phyloP scores from a whole-genome alignment of 2,797 vertebrate genomes.

The Artibeus lituratus region DNA sequence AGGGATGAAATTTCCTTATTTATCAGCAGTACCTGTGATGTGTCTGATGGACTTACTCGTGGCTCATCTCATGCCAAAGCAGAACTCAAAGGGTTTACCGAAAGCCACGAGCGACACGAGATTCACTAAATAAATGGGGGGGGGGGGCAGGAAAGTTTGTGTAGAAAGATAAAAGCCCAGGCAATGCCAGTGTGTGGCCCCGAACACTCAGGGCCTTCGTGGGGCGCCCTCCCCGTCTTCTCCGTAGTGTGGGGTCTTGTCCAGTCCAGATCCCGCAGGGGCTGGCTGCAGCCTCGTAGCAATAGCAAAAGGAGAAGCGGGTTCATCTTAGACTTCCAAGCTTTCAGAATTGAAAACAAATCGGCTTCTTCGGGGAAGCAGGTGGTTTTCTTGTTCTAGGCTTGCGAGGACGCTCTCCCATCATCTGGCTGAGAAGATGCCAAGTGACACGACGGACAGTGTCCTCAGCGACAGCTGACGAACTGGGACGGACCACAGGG shows the following conservation, averaged over 20 bases:
- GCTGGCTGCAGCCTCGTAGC: not conserved
- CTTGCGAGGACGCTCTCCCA: not conserved
- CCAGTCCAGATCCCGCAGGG: not conserved
- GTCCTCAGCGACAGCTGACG: not conserved
- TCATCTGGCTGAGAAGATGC: not conserved
- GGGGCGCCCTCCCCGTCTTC: not conserved
- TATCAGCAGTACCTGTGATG: not conserved
- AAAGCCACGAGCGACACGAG: not conserved
- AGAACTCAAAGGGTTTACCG: not conserved
- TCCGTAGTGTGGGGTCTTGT: not conserved
- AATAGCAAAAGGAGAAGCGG: not conserved
- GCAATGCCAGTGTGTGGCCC: not conserved
- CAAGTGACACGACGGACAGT: not conserved
- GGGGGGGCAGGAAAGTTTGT: not conserved
- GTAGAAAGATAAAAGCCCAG: not conserved
- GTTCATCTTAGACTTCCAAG: not conserved
- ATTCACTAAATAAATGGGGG: not conserved
- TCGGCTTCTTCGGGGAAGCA: not conserved
- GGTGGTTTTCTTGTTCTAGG: not conserved
- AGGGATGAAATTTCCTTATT: not conserved
- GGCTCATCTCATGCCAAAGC: not conserved
- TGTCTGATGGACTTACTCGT: not conserved
- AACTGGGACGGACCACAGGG: not conserved
- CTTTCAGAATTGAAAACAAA: not conserved
- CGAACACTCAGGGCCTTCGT: accelerated